Evolutionary conservation across 2,113 vertebrate species (phyloP).

Genomic region (Brienomyrus brachyistius): DNA sequence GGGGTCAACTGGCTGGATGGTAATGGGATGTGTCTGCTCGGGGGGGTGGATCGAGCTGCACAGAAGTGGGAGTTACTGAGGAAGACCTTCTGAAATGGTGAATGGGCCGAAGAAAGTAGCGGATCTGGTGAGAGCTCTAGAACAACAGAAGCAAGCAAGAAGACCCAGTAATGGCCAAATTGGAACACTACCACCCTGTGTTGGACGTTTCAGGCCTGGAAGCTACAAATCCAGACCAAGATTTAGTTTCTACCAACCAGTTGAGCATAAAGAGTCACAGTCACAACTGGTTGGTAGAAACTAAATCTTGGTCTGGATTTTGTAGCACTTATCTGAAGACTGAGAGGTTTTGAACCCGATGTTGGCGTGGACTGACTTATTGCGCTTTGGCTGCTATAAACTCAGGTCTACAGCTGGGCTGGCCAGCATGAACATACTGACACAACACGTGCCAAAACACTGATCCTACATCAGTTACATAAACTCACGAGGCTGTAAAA

Average conservation of each 20-base stretch:
- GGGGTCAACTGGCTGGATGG: background rate
- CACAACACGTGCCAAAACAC: background rate
- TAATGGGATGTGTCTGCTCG: background rate
- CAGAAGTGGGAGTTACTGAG: constrained; percentile 93
- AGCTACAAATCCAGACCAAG: too few relatives aligned
- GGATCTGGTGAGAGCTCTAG: constrained; percentile 60
- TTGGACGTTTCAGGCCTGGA: background rate
- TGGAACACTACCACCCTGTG: background rate
- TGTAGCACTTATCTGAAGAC: too few relatives aligned
- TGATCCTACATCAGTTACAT: background rate
- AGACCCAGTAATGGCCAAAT: background rate
- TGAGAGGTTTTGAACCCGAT: background rate
- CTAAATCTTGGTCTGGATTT: too few relatives aligned
- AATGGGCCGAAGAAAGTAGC: constrained; percentile 49
- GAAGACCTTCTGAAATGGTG: constrained; percentile 57
- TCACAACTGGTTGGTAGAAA: too few relatives aligned
- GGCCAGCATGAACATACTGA: constrained; percentile 43
- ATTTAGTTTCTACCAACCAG: too few relatives aligned
- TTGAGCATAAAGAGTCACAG: too few relatives aligned
- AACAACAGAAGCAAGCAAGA: constrained; percentile 73
- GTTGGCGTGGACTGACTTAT: background rate
- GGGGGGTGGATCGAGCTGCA: constrained; percentile 69
- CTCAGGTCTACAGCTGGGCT: constrained; percentile 78
- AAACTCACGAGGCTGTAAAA: background rate
- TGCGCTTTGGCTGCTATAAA: constrained; percentile 66